These are phyloP conservation scores for Labeo catla DNA, from an alignment of 2,113 vertebrate species.

Conservation along the genomic window DNA sequence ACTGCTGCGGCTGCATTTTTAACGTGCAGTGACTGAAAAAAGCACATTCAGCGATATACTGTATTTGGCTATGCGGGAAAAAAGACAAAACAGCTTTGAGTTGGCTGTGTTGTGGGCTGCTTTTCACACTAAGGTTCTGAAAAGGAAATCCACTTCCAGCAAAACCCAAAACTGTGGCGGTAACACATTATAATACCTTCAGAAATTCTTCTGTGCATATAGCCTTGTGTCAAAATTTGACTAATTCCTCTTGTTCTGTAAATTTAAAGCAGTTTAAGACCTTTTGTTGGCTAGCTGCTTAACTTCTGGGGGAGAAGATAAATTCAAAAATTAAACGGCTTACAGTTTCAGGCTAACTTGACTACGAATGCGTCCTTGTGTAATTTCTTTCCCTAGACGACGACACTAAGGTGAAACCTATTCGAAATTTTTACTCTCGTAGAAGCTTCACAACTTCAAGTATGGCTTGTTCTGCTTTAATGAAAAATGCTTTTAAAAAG, in stretches of 20 bases:
- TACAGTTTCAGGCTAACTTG: neutral
- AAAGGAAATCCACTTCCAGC: slow-evolving; percentile 17
- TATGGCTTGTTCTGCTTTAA: neutral
- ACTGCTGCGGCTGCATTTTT: slow-evolving; percentile 13
- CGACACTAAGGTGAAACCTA: neutral
- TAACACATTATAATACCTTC: neutral
- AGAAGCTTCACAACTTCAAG: neutral
- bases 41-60: slow-evolving; percentile 7
- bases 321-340: neutral
- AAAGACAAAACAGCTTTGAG: neutral
- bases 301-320: slow-evolving; percentile 1
- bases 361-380: neutral
- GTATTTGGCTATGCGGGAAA: neutral
- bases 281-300: neutral
- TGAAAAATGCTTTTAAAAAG: neutral
- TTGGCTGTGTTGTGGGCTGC: slow-evolving; percentile 17
- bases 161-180: neutral
- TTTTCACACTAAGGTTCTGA: neutral
- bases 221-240: neutral
- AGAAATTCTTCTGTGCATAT: neutral
- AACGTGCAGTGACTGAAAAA: neutral
- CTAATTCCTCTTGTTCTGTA: neutral
- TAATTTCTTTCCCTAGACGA: neutral
- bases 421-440: neutral
- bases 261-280: neutral